Evolutionary conservation across 2,797 vertebrate species (phyloP).

Genomic region (Pipistrellus kuhlii): DNA sequence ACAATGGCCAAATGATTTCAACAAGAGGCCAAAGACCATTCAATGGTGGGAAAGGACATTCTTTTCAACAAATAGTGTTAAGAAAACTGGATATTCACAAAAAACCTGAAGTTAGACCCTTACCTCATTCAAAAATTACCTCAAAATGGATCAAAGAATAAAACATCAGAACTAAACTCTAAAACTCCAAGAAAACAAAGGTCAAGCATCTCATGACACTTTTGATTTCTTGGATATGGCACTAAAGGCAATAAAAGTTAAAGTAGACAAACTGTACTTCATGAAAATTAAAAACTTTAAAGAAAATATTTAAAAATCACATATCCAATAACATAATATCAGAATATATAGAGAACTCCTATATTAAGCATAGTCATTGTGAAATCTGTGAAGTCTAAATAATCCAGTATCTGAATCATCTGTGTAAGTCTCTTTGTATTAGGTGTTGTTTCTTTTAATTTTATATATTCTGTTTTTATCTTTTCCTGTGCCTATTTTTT

Average conservation of each 20-base stretch:
- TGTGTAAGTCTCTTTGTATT: background rate
- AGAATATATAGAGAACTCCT: background rate
- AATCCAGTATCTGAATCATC: background rate
- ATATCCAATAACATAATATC: background rate
- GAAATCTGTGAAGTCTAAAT: background rate
- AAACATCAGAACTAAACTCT: constrained; percentile 20
- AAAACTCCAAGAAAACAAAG: background rate
- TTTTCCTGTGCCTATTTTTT: background rate
- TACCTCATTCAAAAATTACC: background rate
- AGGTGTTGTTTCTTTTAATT: constrained; percentile 54
- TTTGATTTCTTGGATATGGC: constrained; percentile 37
- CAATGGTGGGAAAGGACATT: background rate
- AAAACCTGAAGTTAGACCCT: background rate
- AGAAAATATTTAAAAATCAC: constrained; percentile 24
- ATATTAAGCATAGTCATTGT: background rate
- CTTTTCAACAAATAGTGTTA: constrained; percentile 28
- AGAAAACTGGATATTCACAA: background rate
- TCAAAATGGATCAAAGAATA: constrained; percentile 19
- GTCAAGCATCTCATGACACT: background rate
- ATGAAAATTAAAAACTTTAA: constrained; percentile 43
- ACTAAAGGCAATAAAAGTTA: constrained; percentile 18
- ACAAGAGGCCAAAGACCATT: background rate
- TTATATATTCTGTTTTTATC: background rate
- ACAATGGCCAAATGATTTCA: background rate
- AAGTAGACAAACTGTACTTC: constrained; percentile 14